These are phyloP conservation scores for Bibio marci DNA, from an alignment of 2,888 invertebrate species.

Conservation along the genomic window DNA sequence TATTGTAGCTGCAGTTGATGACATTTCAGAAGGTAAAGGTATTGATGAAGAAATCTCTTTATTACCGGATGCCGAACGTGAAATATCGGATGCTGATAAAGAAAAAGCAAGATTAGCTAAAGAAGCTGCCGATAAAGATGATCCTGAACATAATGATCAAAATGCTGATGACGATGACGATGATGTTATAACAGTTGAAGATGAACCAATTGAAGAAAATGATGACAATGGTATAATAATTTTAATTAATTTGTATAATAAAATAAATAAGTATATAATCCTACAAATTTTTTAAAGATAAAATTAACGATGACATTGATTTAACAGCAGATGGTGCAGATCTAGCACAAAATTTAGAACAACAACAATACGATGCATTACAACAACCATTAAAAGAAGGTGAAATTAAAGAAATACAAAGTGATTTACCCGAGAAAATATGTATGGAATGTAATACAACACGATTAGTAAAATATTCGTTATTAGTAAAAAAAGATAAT, in stretches of 20 bases:
- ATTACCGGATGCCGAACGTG: conserved; percentile 48
- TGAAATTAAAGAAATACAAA: conserved; percentile 29
- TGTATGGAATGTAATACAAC: conserved; percentile 32
- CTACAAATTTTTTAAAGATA: conserved; percentile 28
- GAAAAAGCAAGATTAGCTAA: conserved; percentile 32
- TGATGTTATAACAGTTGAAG: conserved; percentile 13
- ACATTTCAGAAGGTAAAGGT: conserved; percentile 32
- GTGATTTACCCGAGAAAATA: conserved; percentile 17
- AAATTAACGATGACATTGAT: conserved; percentile 20
- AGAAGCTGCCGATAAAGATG: conserved; percentile 22
- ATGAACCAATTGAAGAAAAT: conserved; percentile 19
- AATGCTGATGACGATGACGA: conserved; percentile 4
- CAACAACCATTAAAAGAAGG: conserved; percentile 21
- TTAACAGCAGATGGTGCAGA: conserved; percentile 20
- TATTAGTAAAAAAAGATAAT: conserved; percentile 22
- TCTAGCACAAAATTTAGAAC: conserved; percentile 32
- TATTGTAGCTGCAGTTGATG: conserved; percentile 29
- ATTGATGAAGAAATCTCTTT: conserved; percentile 51
- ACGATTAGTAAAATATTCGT: conserved; percentile 25
- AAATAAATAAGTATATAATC: conserved; percentile 25
- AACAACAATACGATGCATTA: conserved; percentile 14
- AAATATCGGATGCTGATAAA: conserved; percentile 49
- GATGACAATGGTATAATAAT: conserved; percentile 12
- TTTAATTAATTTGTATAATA: conserved; percentile 1
- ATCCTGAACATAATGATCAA: conserved; percentile 6